Evolutionary conservation across 2,797 vertebrate genomes (phyloP).

Genomic region (Acropternis orthonyx): DNA sequence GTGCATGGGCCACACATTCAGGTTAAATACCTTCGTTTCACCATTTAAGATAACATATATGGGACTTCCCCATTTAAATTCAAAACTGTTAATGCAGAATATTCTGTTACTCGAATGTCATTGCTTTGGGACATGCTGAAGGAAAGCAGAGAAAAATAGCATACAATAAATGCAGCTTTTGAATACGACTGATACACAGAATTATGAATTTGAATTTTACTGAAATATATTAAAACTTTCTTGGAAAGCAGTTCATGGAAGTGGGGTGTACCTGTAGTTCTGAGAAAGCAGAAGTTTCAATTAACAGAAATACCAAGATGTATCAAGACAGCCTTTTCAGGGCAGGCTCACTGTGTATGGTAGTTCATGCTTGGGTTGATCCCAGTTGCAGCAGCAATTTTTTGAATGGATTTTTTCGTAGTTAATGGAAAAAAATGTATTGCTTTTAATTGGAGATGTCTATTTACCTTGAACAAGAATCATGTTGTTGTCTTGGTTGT

Average conservation of each 20-base stretch:
- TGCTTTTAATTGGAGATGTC: background rate
- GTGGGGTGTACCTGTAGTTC: background rate
- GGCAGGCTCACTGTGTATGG: background rate
- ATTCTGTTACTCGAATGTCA: fast-evolving
- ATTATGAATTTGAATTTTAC: background rate
- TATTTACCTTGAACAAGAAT: background rate
- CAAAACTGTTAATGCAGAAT: background rate
- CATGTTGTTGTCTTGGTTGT: background rate
- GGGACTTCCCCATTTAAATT: background rate
- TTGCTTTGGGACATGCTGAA: background rate
- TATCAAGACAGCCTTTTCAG: background rate
- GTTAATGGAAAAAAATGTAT: background rate
- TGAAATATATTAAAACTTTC: background rate
- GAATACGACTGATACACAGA: background rate
- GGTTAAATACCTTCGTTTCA: background rate
- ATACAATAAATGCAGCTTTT: background rate
- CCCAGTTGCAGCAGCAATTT: background rate
- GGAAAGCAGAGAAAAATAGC: background rate
- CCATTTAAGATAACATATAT: background rate
- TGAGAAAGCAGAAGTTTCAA: background rate
- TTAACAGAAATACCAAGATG: background rate
- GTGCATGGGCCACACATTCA: background rate
- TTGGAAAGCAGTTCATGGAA: background rate
- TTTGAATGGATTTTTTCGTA: background rate
- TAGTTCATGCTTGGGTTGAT: background rate